These are phyloP conservation scores for Brachyhypopomus occidentalis DNA, from an alignment of 2,113 vertebrate genomes.

Conservation along the genomic window DNA sequence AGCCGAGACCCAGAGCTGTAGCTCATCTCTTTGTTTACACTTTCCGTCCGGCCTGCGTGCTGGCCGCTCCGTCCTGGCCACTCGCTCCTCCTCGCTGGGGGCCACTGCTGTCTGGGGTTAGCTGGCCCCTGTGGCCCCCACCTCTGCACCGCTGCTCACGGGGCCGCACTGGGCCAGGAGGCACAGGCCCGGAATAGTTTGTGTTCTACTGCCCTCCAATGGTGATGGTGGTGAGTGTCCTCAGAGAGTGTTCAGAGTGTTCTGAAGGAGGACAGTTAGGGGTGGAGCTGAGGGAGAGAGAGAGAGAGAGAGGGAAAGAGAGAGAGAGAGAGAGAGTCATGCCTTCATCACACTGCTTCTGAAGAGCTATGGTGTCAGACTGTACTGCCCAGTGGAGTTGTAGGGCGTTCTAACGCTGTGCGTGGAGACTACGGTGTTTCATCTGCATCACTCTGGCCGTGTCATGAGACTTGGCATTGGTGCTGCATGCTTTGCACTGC, in stretches of 20 bases:
- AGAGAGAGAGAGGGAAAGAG: not conserved
- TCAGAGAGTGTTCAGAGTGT: not conserved
- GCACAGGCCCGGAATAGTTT: slow-evolving; percentile 74
- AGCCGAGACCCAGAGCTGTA: not conserved
- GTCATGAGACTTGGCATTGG: not conserved
- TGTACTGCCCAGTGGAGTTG: slow-evolving; percentile 1
- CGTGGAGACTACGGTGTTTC: not conserved
- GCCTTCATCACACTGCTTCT: no score
- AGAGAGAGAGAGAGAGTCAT: not conserved
- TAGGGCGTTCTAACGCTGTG: not conserved
- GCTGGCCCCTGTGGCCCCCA: not conserved
- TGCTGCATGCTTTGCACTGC: not conserved
- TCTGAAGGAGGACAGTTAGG: slow-evolving; percentile 5
- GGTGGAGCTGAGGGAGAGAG: not conserved
- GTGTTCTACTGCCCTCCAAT: slow-evolving; percentile 99
- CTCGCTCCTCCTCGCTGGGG: not conserved
- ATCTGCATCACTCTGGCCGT: not conserved
- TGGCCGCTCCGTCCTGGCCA: no score
- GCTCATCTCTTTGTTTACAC: slow-evolving; percentile 4
- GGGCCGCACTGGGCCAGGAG: not conserved
- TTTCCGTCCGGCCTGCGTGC: not conserved
- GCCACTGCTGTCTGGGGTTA: not conserved
- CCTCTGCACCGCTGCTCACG: not conserved
- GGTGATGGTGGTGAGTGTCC: slow-evolving; percentile 65
- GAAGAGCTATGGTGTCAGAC: not conserved